These are phyloP conservation scores for Ostrea edulis DNA, from an alignment of 1,140 invertebrate genomes.

Conservation along the genomic window DNA sequence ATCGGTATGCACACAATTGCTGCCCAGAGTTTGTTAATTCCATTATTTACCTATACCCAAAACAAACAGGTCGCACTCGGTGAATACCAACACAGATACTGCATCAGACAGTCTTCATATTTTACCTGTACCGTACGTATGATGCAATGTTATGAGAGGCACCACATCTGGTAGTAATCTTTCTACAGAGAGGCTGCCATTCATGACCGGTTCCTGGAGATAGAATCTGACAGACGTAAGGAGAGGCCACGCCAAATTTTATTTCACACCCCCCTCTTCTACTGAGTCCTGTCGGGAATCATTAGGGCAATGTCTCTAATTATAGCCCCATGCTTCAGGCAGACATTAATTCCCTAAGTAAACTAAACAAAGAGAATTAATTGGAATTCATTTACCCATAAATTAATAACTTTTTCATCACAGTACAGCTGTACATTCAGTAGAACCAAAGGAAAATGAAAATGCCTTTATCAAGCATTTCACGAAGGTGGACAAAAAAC, in stretches of 20 bases:
- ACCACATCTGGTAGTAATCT: slow-evolving; percentile 15
- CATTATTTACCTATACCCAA: neutral
- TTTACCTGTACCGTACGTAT: neutral
- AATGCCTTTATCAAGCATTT: too few relatives aligned
- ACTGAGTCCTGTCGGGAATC: neutral
- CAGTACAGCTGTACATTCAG: too few relatives aligned
- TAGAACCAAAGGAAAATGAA: too few relatives aligned
- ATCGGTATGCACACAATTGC: neutral
- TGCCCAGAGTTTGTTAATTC: neutral
- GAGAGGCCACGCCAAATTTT: neutral
- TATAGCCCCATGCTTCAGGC: neutral
- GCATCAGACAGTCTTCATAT: neutral
- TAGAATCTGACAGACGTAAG: neutral
- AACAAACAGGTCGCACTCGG: neutral
- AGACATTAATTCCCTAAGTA: too few relatives aligned
- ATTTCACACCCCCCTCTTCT: neutral
- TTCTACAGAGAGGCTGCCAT: neutral
- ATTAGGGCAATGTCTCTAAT: neutral
- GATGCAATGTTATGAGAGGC: neutral
- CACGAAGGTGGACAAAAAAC: too few relatives aligned
- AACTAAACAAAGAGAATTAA: too few relatives aligned
- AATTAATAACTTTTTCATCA: too few relatives aligned
- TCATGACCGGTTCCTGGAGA: neutral
- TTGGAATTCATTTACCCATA: too few relatives aligned
- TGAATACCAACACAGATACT: neutral